phyloP scores from a whole-genome alignment of 2,888 invertebrate species.

The Mythimna ferrago region DNA sequence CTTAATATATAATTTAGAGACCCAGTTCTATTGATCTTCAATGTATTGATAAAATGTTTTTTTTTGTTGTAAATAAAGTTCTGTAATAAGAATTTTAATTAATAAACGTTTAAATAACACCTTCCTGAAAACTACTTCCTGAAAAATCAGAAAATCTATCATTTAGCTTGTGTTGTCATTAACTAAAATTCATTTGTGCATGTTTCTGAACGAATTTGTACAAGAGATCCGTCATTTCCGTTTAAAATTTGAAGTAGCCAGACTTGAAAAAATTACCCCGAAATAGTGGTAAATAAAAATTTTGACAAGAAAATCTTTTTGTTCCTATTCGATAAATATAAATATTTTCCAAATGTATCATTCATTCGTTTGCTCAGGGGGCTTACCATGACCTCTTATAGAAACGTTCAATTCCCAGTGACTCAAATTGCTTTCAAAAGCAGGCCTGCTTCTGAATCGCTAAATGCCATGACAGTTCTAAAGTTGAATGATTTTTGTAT shows the following conservation, averaged over 20 bases:
- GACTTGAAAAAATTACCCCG: slow-evolving; percentile 24
- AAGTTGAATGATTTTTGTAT: no score
- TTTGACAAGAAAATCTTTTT: background rate
- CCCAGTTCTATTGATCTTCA: background rate
- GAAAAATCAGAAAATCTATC: background rate
- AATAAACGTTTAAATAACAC: no score
- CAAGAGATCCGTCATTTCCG: slow-evolving; percentile 51
- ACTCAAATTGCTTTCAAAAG: no score
- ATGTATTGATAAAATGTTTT: background rate
- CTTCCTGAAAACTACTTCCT: background rate
- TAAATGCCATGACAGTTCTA: no score
- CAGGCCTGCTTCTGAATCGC: no score
- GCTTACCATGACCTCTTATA: no score
- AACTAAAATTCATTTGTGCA: background rate
- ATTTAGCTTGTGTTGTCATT: slow-evolving; percentile 35
- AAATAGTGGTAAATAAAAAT: background rate
- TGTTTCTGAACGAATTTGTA: slow-evolving; percentile 65
- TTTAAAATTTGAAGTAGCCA: slow-evolving; percentile 42
- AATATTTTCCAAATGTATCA: background rate
- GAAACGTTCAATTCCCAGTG: no score
- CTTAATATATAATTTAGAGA: no score
- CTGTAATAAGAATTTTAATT: background rate
- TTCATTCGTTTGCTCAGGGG: background rate
- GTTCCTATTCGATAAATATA: background rate
- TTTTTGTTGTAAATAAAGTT: no score